phyloP scores from a whole-genome alignment of 2,888 invertebrate genomes.

The Papilio gigon region DNA sequence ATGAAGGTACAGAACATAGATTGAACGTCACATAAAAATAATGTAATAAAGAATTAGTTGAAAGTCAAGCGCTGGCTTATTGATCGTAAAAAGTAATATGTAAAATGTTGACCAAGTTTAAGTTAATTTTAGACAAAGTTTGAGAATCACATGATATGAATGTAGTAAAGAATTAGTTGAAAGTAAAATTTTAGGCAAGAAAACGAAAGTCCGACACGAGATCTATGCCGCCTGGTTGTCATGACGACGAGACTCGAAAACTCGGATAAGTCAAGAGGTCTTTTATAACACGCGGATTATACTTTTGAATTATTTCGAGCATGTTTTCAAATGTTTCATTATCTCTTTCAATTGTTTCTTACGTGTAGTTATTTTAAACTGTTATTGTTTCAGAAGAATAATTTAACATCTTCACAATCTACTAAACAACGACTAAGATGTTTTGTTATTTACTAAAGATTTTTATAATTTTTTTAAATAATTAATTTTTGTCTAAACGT shows the following conservation, averaged over 20 bases:
- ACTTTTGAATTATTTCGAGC: slow-evolving; percentile 5
- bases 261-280: slow-evolving; percentile 55
- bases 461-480: too few relatives aligned
- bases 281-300: slow-evolving; percentile 54
- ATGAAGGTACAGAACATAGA: too few relatives aligned
- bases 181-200: slow-evolving; percentile 63
- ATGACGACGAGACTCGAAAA: slow-evolving; percentile 67
- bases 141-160: slow-evolving; percentile 37
- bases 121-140: too few relatives aligned
- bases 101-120: too few relatives aligned
- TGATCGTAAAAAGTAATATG: too few relatives aligned
- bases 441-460: too few relatives aligned
- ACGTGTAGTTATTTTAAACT: neutral
- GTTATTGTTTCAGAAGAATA: neutral
- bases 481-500: too few relatives aligned
- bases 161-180: slow-evolving; percentile 54
- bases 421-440: too few relatives aligned
- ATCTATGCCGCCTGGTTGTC: slow-evolving; percentile 56
- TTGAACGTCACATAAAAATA: too few relatives aligned
- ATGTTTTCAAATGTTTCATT: neutral
- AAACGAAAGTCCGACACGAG: slow-evolving; percentile 68
- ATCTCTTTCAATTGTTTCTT: neutral
- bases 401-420: too few relatives aligned
- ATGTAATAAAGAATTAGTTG: too few relatives aligned
- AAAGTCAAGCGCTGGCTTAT: too few relatives aligned